Base-by-base conservation (phyloP, 2,888 invertebrate genomes). In the Cyaniris semiargus region DNA sequence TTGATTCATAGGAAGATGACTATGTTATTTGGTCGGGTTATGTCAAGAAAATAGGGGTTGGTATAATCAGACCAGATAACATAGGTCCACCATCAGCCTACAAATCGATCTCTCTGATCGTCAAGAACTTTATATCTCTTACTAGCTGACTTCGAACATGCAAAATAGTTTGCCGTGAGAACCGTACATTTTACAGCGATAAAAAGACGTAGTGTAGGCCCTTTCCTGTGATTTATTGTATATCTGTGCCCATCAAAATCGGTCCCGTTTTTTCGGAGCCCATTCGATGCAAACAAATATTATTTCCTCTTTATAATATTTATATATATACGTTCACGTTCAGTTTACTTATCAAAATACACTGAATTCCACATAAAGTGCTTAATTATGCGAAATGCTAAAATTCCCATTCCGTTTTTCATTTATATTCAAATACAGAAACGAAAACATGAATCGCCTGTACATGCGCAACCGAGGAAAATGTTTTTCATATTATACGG, bases 381-480 rank as follows among this genome's bases (percentile, higher is more conserved):
- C 66, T 66, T 31, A 31, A 66, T 66, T 66, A 66, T 31, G 66
- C 66, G 27, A 27, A 66, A 66, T 31, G 66, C 15, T 31, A 31
- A 31, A 66, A 66, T 66, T 66, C 23, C 66, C 27, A 18, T 31
- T 27, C 18, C 27, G 66, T 27, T 66, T 66, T 66, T 31, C 66
- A 66, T 66, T 66, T 66, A 66, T 27, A 66, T 66, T 66, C 31
- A 66, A 66, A 66, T 66, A 66, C 66, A 66, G 66, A 66, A 66
- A 66, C 66, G 66, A 66, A 66, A 66, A 66, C 15, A 66, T 23
- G 60, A 60, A 23, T 66, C 66, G 27, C 13, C 5, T 66, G 1
- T 66, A 27, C 58, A 60, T 27, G 66, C 66, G 27, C 66, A 66
- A 15, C 15, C 27, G 27, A 60, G 18, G 27, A 18, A 66, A 66